Evolutionary conservation across 2,113 vertebrate genomes (phyloP).

Genomic region (Ciconia maguari): DNA sequence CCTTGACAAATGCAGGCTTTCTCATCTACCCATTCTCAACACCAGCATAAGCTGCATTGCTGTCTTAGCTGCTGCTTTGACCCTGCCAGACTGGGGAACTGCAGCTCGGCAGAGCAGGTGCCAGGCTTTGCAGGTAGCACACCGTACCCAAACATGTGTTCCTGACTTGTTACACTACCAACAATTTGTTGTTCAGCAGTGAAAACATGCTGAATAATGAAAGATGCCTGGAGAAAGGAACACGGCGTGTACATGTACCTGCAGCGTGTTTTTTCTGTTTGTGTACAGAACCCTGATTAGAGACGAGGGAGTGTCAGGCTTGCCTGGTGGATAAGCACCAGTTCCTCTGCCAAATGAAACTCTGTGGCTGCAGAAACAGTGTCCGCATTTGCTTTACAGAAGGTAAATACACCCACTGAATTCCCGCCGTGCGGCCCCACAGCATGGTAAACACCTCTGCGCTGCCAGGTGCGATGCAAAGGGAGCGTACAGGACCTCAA

Average conservation of each 20-base stretch:
- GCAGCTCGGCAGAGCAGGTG: neutral
- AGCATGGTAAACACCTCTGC: neutral
- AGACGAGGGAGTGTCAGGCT: constrained; percentile 44
- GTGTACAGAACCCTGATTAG: neutral
- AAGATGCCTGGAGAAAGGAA: constrained; percentile 68
- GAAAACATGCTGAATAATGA: constrained; percentile 71
- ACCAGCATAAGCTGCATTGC: neutral
- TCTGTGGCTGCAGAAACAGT: constrained; percentile 27
- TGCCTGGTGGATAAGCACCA: constrained; percentile 17
- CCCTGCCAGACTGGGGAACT: neutral
- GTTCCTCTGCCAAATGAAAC: constrained; percentile 60
- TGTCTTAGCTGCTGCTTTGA: neutral
- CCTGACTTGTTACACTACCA: constrained; percentile 58
- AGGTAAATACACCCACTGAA: constrained; percentile 44
- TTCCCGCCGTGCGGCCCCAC: neutral
- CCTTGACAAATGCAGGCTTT: neutral
- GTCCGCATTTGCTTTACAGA: constrained; percentile 8
- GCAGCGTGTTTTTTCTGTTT: constrained; percentile 53
- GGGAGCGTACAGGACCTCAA: neutral
- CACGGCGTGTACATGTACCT: neutral
- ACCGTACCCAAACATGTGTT: constrained; percentile 20
- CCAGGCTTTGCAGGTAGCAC: constrained; percentile 20
- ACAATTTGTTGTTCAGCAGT: constrained; percentile 60
- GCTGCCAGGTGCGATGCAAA: accelerated
- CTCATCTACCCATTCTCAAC: neutral